phyloP scores from a whole-genome alignment of 2,797 vertebrate species.

The Rhyacichthys aspro region DNA sequence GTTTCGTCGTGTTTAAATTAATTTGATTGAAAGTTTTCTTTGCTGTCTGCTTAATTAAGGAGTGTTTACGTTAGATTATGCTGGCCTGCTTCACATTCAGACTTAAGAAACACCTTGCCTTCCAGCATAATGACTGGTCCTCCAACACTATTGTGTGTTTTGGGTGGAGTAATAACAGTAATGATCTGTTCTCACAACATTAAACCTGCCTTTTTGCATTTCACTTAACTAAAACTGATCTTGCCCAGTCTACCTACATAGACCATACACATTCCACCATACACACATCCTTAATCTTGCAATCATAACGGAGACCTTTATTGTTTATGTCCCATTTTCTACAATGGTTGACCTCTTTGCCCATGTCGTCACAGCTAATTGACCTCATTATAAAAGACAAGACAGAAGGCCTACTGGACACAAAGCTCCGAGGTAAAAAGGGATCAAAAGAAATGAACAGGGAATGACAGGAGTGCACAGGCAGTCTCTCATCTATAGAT shows the following conservation, averaged over 20 bases:
- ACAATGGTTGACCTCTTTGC: conserved; percentile 55
- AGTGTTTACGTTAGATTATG: neutral
- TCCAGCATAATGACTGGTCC: neutral
- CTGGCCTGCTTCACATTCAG: neutral
- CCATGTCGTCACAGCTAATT: conserved; percentile 52
- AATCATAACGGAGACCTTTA: conserved; percentile 28
- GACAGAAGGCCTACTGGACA: conserved; percentile 28
- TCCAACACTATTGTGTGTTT: neutral
- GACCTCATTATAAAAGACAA: conserved; percentile 62
- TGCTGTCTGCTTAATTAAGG: neutral
- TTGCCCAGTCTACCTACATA: too few relatives aligned
- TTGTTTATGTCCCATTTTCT: conserved; percentile 58
- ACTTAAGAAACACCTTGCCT: neutral
- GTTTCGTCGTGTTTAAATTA: too few relatives aligned
- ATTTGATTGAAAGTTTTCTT: too few relatives aligned
- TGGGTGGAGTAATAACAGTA: neutral
- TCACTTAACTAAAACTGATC: neutral
- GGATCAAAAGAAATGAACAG: conserved; percentile 18
- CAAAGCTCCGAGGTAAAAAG: conserved; percentile 26
- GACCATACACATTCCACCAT: conserved; percentile 19
- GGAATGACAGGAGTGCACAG: conserved; percentile 19
- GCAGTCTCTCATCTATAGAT: conserved; percentile 18
- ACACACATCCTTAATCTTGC: neutral
- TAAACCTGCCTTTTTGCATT: neutral
- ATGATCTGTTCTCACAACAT: neutral